A percentile compares a stretch with the other conserved stretches of the same genome.
These are phyloP conservation scores for Brachyrhaphis roseni DNA, from an alignment of 2,797 vertebrate species.

Conservation along the genomic window DNA sequence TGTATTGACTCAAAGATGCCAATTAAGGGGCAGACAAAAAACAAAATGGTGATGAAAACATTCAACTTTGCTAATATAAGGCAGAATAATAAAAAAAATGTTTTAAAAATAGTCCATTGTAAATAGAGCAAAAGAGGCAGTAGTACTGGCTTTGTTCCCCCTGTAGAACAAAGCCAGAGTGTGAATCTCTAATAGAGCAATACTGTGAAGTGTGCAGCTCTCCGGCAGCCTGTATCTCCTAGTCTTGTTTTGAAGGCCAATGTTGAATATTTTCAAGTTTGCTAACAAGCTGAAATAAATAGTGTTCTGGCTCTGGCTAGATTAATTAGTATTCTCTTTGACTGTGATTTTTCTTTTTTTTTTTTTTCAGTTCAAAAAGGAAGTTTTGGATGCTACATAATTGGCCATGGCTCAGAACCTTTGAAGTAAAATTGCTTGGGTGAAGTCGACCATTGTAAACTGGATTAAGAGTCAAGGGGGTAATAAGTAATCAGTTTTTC, in stretches of 20 bases:
- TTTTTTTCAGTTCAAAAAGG: conserved; percentile 58
- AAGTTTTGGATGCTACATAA: conserved; percentile 70
- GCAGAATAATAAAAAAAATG: neutral
- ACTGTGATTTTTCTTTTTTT: conserved; percentile 42
- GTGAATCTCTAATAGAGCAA: neutral
- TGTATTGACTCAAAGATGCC: neutral
- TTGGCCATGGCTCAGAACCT: conserved; percentile 72
- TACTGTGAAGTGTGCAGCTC: conserved; percentile 2
- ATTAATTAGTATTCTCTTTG: conserved; percentile 75
- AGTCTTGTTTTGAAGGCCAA: conserved; percentile 18
- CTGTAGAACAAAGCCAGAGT: neutral
- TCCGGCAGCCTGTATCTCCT: conserved; percentile 10
- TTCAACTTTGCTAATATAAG: neutral
- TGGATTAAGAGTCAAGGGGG: conserved; percentile 76
- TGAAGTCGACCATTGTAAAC: conserved; percentile 71
- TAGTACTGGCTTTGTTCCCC: no score
- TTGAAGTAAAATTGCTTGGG: conserved; percentile 79
- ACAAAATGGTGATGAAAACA: neutral
- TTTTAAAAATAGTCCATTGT: neutral
- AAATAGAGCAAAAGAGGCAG: neutral
- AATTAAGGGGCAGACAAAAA: neutral
- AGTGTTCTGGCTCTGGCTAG: conserved; percentile 47
- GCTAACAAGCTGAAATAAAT: conserved; percentile 54
- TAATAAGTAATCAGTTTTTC: conserved; percentile 69
- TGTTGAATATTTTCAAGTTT: conserved; percentile 41